phyloP scores from a whole-genome alignment of 2,888 invertebrate genomes.

The Cerceris rybyensis region DNA sequence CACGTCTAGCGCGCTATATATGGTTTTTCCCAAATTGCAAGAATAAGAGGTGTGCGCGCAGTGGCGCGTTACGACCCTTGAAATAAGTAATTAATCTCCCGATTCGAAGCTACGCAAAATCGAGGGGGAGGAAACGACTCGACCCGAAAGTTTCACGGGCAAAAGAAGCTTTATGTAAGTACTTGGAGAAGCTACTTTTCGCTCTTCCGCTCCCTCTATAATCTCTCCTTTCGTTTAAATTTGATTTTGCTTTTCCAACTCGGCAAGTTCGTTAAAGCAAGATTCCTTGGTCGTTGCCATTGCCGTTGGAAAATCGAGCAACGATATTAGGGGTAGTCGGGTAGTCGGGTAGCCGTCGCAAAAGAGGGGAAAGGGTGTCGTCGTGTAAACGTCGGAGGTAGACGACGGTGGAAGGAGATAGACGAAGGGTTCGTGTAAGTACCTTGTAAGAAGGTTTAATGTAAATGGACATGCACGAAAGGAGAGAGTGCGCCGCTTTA shows the following conservation, averaged over 20 bases:
- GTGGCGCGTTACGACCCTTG: slow-evolving; percentile 37
- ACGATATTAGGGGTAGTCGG: slow-evolving; percentile 20
- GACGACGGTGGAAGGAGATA: neutral
- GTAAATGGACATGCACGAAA: slow-evolving; percentile 41
- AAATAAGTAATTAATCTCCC: slow-evolving; percentile 46
- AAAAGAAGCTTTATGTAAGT: slow-evolving; percentile 56
- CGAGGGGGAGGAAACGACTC: neutral
- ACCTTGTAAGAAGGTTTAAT: slow-evolving; percentile 44
- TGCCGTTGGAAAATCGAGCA: slow-evolving; percentile 20
- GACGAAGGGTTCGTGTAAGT: slow-evolving; percentile 38
- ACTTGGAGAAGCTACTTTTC: slow-evolving; percentile 47
- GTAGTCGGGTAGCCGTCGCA: neutral
- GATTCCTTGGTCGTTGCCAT: neutral
- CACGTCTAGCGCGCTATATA: no score
- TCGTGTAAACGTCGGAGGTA: slow-evolving; percentile 17
- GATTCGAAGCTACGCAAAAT: slow-evolving; percentile 13
- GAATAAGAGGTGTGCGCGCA: slow-evolving; percentile 11
- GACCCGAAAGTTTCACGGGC: slow-evolving; percentile 45
- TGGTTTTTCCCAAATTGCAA: neutral
- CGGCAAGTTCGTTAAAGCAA: slow-evolving; percentile 19
- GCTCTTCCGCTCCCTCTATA: slow-evolving; percentile 12
- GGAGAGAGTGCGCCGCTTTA: slow-evolving; percentile 3
- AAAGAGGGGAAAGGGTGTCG: neutral
- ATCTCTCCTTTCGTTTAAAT: slow-evolving; percentile 13
- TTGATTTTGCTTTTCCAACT: slow-evolving; percentile 32